Evolutionary conservation across 1,140 invertebrate genomes (phyloP), one percentile per base, ranked within the genome.

Genomic region (Aphis gossypii): DNA sequence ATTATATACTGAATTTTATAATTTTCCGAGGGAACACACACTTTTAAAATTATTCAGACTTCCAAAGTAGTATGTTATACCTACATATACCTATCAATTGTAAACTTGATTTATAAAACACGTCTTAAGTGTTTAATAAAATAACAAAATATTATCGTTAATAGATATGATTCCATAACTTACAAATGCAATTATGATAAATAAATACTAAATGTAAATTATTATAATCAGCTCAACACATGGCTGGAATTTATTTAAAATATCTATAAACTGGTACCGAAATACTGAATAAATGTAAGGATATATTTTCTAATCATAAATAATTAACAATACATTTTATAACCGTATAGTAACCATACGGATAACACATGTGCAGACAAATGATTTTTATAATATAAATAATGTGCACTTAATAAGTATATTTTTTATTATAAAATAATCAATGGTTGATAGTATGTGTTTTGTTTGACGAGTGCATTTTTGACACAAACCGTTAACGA

Each of bases 401-500:
- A n/a, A n/a, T 76, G 60, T 5, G n/a, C 18, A n/a, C 14, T 76
- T 76, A 76, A n/a, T n/a, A n/a, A 30, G 60, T 18, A 76, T 14
- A 76, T 18, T 76, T 76, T 76, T 76, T 76, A 76, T 76, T 76
- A 76, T 5, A 1, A 76, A 76, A 76, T 76, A 18, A 76, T 76
- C 60, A 76, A 76, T 76, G 60, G 30, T n/a, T n/a, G 60, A 76
- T 76, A 76, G 60, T 51, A 35, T 68, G 54, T 90, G 25, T 90
- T 68, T 68, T 44, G 25, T 90, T 68, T 68, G 38, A 68, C 38
- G 25, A 68, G 25, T 60, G 38, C 56, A 68, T 68, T 90, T 90
- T 90, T 25, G 38, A 56, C 54, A 56, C 41, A 44, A 68, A 46
- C 54, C 38, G 54, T 60, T 90, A 90, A 90, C 54, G 89, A 90